These are phyloP conservation scores for Thermophis baileyi DNA, from an alignment of 2,113 vertebrate genomes.

Conservation along the genomic window DNA sequence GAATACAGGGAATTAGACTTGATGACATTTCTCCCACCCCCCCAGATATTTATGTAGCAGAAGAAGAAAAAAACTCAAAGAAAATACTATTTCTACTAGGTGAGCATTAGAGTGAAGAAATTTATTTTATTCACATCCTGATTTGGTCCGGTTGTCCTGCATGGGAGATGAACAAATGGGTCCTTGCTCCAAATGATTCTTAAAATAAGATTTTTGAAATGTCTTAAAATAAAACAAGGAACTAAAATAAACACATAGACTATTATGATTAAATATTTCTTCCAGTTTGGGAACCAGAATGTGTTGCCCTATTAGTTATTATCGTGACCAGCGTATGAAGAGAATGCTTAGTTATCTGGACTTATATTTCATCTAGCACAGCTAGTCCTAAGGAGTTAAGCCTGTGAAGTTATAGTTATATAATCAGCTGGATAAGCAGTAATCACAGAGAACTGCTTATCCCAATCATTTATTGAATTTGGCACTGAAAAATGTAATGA, in stretches of 20 bases:
- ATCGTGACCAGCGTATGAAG: background rate
- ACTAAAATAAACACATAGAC: background rate
- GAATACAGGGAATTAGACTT: background rate
- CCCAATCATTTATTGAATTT: background rate
- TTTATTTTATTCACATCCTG: background rate
- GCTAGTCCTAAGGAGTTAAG: background rate
- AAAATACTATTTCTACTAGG: background rate
- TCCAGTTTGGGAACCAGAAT: background rate
- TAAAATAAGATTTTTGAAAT: background rate
- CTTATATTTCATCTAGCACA: background rate
- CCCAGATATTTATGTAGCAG: background rate
- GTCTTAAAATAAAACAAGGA: background rate
- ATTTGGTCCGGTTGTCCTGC: background rate
- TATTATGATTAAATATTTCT: background rate
- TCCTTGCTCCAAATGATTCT: background rate
- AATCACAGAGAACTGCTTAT: background rate
- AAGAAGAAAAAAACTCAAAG: background rate
- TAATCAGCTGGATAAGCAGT: background rate
- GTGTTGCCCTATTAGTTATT: background rate
- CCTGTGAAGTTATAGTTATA: background rate
- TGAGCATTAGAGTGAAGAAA: background rate
- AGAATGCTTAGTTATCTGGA: background rate
- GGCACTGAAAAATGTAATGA: background rate
- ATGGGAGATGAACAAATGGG: background rate
- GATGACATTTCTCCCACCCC: background rate